Percentiles rank a stretch among this genome's conserved stretches.
These are phyloP conservation scores for Mercenaria mercenaria DNA, from an alignment of 1,140 invertebrate species.

Conservation along the genomic window DNA sequence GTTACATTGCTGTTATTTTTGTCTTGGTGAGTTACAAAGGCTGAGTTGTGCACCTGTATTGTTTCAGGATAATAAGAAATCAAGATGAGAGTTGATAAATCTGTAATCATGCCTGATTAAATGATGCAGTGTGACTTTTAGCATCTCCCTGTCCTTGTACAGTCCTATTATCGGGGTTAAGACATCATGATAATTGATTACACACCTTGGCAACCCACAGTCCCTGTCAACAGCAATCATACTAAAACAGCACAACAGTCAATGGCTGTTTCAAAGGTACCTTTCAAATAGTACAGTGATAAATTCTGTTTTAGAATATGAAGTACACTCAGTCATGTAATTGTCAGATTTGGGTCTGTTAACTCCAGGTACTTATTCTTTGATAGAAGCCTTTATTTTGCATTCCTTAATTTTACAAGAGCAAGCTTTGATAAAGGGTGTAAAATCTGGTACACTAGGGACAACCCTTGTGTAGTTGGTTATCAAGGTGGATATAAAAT, in stretches of 20 bases:
- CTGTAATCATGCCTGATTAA: neutral
- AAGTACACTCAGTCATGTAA: no score
- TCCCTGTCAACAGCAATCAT: neutral
- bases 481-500: no score
- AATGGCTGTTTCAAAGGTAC: neutral
- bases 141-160: neutral
- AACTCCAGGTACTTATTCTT: no score
- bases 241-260: neutral
- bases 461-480: no score
- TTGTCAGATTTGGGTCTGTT: no score
- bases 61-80: neutral
- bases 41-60: neutral
- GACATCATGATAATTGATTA: constrained; percentile 4
- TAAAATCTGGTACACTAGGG: no score
- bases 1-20: neutral
- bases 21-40: neutral
- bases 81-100: neutral
- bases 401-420: no score
- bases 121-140: neutral
- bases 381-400: no score
- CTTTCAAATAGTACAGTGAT: no score
- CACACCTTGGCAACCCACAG: neutral
- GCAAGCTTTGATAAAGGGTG: no score
- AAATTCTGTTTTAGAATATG: no score
- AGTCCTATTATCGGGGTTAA: neutral